Percentiles rank a stretch among this genome's conserved stretches.
Conservation (phyloP, 2,888 invertebrate species). For the Capitulum mitella region DNA sequence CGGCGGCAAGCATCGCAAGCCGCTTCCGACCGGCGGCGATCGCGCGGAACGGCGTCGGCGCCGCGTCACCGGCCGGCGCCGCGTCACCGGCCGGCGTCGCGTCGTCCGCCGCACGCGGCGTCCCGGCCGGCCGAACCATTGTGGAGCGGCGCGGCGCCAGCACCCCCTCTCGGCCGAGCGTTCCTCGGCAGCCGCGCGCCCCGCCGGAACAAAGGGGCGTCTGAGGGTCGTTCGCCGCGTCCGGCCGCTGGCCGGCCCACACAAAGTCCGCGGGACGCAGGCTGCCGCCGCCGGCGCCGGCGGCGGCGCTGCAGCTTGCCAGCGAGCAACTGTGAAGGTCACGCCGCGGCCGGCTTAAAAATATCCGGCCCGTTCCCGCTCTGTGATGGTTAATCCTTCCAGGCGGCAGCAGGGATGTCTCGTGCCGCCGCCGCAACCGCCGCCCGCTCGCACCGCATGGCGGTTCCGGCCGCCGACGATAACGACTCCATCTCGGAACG, state of each 20-base stretch:
- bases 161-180: no score
- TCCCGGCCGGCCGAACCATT: no score
- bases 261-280: background rate
- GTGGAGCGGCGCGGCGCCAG: no score
- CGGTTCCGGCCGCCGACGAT: no score
- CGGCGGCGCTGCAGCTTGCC: background rate
- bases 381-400: no score
- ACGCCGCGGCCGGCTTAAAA: background rate
- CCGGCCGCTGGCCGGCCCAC: background rate
- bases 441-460: no score
- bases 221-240: background rate
- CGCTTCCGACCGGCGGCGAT: background rate
- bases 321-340: conserved; percentile 3
- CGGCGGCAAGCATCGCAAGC: no score
- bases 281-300: background rate
- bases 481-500: no score
- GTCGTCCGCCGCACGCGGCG: no score
- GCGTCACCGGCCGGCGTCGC: background rate
- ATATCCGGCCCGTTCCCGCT: background rate
- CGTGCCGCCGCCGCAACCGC: no score
- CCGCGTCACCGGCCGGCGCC: background rate
- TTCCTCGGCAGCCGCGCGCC: no score
- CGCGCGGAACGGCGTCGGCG: background rate
- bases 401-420: no score
- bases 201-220: background rate